Base-by-base conservation (phyloP, 1,140 invertebrate species). In the Atopsyche davidsoni region DNA sequence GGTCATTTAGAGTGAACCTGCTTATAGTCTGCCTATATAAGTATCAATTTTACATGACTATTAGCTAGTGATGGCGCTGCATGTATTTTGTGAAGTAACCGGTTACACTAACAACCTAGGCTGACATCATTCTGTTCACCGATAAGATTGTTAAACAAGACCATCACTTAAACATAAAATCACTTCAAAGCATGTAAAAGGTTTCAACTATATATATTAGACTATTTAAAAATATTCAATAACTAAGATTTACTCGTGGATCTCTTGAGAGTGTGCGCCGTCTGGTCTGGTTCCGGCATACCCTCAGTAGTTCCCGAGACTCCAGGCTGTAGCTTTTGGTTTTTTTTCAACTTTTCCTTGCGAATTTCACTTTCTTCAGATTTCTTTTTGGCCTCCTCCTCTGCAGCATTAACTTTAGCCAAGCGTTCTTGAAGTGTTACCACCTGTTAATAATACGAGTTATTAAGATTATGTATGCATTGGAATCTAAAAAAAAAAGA, bases 291-390 rank as follows among this genome's bases (percentile, higher is more conserved):
- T 34, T 38, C 45, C 25, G 16, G 6, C 23, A 23, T 21, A 16
- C 47, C 44, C 7, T 46, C 11, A 46, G 25, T 36, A 1, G 28
- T 23, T 4, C 23, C 31, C 28, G 35, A 41, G 24, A 39, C 17
- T 46, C 48, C 51, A 1, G 55, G 51, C 24, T 58, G 55, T 14
- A 42, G 36, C 41, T 39, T 36, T 44, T 51, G 43, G 11, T 32
- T 38, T 13, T 31, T 28, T 21, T 53, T 51, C n/a, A 58, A 44
- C 18, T 23, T 7, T 22, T 35, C 13, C 24, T 53, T 58, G n/a
- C 51, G 42, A n/a, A 31, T 17, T 51, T 58, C 51, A 25, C 46
- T 51, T 23, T 58, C 47, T 44, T 42, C 39, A n/a, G 43, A 23
- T 31, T 39, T 41, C 19, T 45, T 23, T 45, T 51, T 57, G 11